These are phyloP conservation scores for Neosalanx taihuensis DNA, from an alignment of 2,797 vertebrate genomes.

Conservation along the genomic window DNA sequence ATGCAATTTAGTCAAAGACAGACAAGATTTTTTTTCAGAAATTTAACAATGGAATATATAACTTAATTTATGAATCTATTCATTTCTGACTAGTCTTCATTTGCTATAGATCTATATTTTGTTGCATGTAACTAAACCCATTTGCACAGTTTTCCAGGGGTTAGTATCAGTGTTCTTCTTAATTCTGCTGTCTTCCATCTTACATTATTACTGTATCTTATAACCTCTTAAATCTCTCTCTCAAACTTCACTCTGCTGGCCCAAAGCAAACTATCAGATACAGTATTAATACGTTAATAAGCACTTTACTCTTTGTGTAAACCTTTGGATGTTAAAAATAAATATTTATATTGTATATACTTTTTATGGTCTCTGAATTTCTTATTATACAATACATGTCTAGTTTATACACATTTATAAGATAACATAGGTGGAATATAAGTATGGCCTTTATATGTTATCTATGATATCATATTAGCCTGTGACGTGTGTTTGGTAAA, in stretches of 20 bases:
- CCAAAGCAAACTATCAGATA: slow-evolving; percentile 26
- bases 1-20: background rate
- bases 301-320: slow-evolving; percentile 68
- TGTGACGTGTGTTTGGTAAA: too few species aligned
- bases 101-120: slow-evolving; percentile 18
- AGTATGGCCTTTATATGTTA: too few species aligned
- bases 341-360: slow-evolving; percentile 56
- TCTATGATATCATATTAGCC: too few species aligned
- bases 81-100: background rate
- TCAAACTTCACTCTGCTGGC: background rate
- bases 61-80: background rate
- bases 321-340: slow-evolving; percentile 64
- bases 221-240: background rate
- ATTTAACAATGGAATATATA: background rate
- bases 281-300: slow-evolving; percentile 36
- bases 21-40: background rate
- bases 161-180: slow-evolving; percentile 14
- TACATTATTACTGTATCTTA: slow-evolving; percentile 20
- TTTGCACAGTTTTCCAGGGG: slow-evolving; percentile 1
- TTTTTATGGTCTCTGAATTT: slow-evolving; percentile 28
- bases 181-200: slow-evolving; percentile 53
- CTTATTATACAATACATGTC: background rate
- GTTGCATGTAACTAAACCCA: slow-evolving; percentile 20
- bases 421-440: background rate
- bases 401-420: background rate